Conservation (phyloP, 2,113 vertebrate genomes). For the Bos taurus region DNA sequence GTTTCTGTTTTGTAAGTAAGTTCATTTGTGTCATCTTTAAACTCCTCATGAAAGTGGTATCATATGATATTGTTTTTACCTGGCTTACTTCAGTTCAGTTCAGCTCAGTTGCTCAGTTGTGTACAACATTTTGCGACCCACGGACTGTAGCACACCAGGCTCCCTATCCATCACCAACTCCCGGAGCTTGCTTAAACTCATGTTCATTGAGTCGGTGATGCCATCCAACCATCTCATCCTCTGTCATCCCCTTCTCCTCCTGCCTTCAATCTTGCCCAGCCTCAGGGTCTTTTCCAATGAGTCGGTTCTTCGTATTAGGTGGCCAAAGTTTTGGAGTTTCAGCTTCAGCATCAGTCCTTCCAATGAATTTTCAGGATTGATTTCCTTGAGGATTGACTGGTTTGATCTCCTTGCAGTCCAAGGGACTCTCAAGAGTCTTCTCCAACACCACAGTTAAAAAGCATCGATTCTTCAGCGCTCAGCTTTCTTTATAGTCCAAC, state of each 20-base stretch:
- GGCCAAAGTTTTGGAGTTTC: background rate
- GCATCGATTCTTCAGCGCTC: background rate
- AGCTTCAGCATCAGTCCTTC: background rate
- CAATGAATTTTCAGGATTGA: background rate
- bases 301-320: background rate
- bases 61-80: background rate
- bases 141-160: background rate
- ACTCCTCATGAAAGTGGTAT: background rate
- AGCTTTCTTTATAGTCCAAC: background rate
- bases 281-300: background rate
- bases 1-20: background rate
- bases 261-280: background rate
- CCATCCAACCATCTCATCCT: background rate
- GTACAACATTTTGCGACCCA: background rate
- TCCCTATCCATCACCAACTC: background rate
- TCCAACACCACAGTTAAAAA: background rate
- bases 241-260: background rate
- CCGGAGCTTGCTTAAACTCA: background rate
- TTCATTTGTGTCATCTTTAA: background rate
- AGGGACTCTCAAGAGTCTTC: background rate
- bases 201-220: background rate
- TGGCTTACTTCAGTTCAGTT: background rate
- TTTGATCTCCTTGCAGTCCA: background rate
- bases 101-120: background rate
- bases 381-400: background rate